phyloP scores from a whole-genome alignment of 1,140 invertebrate species.

The Halesus radiatus region DNA sequence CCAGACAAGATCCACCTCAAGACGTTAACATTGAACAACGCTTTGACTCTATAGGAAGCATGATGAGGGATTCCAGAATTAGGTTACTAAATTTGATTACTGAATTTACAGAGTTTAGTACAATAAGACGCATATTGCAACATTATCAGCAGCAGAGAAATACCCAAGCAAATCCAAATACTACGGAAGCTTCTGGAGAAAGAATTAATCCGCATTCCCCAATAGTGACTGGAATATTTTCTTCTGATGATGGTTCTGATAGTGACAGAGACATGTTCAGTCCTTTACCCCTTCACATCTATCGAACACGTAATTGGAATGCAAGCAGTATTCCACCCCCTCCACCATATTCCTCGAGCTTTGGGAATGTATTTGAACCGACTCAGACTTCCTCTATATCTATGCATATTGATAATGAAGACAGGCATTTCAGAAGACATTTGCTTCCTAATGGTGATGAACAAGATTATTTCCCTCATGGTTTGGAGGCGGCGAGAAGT shows the following conservation, averaged over 20 bases:
- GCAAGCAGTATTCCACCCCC: conserved; percentile 7
- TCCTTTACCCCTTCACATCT: conserved; percentile 42
- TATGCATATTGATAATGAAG: conserved; percentile 33
- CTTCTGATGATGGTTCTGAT: conserved; percentile 48
- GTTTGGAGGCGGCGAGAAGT: neutral
- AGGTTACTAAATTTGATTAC: conserved; percentile 66
- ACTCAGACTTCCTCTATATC: conserved; percentile 31
- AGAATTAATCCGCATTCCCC: conserved; percentile 11
- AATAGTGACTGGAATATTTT: conserved; percentile 10
- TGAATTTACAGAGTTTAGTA: conserved; percentile 60
- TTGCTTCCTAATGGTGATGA: conserved; percentile 11
- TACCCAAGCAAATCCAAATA: neutral
- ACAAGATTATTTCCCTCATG: neutral
- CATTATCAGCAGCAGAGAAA: conserved; percentile 24
- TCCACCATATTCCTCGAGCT: neutral
- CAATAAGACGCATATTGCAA: conserved; percentile 26
- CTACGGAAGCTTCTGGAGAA: neutral
- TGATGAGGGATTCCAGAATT: conserved; percentile 68
- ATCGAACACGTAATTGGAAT: conserved; percentile 39
- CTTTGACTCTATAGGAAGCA: conserved; percentile 66
- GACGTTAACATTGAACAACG: conserved; percentile 61
- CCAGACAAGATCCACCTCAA: conserved; percentile 59
- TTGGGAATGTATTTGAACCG: conserved; percentile 22
- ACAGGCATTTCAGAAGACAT: conserved; percentile 20
- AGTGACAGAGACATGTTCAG: conserved; percentile 48